Evolutionary conservation across 2,113 vertebrate genomes (phyloP), one percentile per base, ranked within the genome.

Genomic region (Fregata magnificens): DNA sequence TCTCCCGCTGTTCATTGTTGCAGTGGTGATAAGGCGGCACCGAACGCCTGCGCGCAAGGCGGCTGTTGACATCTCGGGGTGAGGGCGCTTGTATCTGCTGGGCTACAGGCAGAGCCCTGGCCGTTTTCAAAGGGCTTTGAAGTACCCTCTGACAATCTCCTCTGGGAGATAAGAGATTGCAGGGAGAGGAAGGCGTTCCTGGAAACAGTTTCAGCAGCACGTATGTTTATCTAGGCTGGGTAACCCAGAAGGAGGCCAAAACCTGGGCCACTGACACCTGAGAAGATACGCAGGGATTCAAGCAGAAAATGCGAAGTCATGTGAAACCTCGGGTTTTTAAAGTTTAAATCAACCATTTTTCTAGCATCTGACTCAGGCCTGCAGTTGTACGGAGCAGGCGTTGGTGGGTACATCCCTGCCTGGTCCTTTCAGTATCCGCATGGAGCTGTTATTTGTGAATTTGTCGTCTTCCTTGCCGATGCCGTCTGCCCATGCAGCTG

Each of bases 81-180:
- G 59, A 84, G 80, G 83, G 86, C 0, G 32, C 63, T n/a, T 26
- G 38, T 58, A 52, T 96, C 87, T 91, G 79, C 88, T 82, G 83
- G 81, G 85, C 78, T 91, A 61, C 90, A 95, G 88, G 91, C 88
- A 86, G 88, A 95, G 92, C 67, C 88, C 96, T 97, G 95, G 96
- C 88, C 88, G 53, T 95, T 97, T 96, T 97, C 97, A 97, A 95
- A 96, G 90, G 93, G 85, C 96, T 98, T 97, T 97, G 97, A 98
- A 97, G 96, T 96, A 84, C 61, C 71, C 83, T 83, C 61, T 90
- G 91, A 94, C 95, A 95, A 90, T 95, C 96, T 96, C 49, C 93
- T 86, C 40, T 7, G 29, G n/a, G 69, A 97, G 97, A 97, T 97
- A 98, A 97, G 92, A 81, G 83, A 42, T 84, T 95, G 81, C 67